Percentiles rank a stretch among this genome's conserved stretches.
These are phyloP conservation scores for Procambarus clarkii DNA, from an alignment of 1,140 invertebrate species.

Conservation along the genomic window DNA sequence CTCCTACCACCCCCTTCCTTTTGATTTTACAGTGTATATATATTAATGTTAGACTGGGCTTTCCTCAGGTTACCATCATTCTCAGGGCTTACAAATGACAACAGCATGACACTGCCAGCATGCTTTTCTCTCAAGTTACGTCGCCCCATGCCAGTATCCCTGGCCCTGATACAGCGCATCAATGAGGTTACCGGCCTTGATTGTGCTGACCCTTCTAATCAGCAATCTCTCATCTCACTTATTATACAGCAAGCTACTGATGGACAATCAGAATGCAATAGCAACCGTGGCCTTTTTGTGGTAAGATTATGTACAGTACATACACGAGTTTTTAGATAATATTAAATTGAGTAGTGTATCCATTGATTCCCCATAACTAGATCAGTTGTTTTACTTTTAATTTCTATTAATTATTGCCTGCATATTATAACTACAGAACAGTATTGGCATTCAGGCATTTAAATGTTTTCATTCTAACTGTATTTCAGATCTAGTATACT, in stretches of 20 bases:
- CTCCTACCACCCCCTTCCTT: too few species aligned
- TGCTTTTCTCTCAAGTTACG: constrained; percentile 92
- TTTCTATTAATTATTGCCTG: too few species aligned
- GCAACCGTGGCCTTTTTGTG: constrained; percentile 86
- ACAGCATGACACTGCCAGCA: constrained; percentile 91
- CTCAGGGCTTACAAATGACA: constrained; percentile 85
- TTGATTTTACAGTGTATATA: neutral
- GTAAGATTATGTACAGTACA: constrained; percentile 77
- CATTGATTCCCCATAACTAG: too few species aligned
- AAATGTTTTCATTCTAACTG: too few species aligned
- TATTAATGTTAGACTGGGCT: constrained; percentile 46
- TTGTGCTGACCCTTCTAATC: constrained; percentile 81
- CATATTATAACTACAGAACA: too few species aligned
- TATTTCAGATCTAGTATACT: too few species aligned
- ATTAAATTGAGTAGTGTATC: too few species aligned
- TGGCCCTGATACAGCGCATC: constrained; percentile 84
- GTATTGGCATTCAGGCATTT: too few species aligned
- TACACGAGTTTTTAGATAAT: too few species aligned
- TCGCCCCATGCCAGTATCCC: constrained; percentile 90
- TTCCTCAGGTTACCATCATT: constrained; percentile 83
- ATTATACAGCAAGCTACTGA: constrained; percentile 85
- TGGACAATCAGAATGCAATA: constrained; percentile 82
- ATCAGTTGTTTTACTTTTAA: too few species aligned
- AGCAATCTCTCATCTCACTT: constrained; percentile 84
- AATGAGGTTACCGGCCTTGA: constrained; percentile 85